phyloP scores from a whole-genome alignment of 2,113 vertebrate genomes.

The Esox niger region DNA sequence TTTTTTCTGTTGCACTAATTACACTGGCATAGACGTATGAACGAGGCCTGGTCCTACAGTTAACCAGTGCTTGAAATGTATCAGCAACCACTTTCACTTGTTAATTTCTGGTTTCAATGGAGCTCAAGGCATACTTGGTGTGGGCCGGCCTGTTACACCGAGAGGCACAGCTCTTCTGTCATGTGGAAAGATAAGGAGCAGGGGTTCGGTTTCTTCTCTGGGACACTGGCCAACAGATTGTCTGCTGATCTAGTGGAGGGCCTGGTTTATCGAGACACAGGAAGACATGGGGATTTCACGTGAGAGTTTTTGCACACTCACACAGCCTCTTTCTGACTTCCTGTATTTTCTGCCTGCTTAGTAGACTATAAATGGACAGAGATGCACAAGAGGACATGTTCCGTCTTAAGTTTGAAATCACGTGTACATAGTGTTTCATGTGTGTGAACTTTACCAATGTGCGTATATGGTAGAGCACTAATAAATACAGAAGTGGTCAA shows the following conservation, averaged over 20 bases:
- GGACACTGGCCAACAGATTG: not conserved
- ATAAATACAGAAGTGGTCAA: too few relatives aligned
- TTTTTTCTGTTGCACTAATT: too few relatives aligned
- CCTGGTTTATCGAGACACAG: not conserved
- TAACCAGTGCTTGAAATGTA: constrained; percentile 45
- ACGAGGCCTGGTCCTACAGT: constrained; percentile 5
- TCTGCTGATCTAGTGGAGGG: not conserved
- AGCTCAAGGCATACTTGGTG: not conserved
- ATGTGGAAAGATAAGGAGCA: constrained; percentile 30
- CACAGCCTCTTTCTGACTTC: constrained; percentile 36
- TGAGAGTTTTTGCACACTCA: not conserved
- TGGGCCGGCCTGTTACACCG: not conserved
- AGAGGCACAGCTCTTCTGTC: constrained; percentile 23
- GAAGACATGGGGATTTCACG: not conserved
- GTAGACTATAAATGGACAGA: constrained; percentile 21
- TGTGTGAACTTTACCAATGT: not conserved
- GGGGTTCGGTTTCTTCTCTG: constrained; percentile 50
- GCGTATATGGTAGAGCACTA: not conserved
- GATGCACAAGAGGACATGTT: constrained; percentile 11
- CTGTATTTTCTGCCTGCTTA: constrained; percentile 32
- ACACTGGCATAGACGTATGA: too few relatives aligned
- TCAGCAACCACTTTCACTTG: constrained; percentile 56
- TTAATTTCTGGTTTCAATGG: constrained; percentile 53
- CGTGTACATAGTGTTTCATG: not conserved
- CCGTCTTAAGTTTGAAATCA: constrained; percentile 7